Percentiles rank a stretch among this genome's conserved stretches.
phyloP scores from a whole-genome alignment of 2,888 invertebrate genomes.

The Endomychus coccineus region DNA sequence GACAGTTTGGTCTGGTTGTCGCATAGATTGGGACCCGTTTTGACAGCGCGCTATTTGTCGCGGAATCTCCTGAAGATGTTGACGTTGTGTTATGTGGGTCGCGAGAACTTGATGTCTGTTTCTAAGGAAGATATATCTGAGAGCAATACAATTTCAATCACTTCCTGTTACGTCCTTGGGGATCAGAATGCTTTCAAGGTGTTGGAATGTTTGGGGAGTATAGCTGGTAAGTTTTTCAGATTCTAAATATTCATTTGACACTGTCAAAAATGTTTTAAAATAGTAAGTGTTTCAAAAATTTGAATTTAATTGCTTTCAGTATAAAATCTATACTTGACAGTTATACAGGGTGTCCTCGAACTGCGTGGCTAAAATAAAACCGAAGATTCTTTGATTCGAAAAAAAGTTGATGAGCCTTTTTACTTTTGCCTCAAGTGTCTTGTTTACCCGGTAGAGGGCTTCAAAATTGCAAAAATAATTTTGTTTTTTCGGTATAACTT shows the following conservation, averaged over 20 bases:
- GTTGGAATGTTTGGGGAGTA: slow-evolving; percentile 82
- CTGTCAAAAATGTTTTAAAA: background rate
- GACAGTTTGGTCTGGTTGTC: slow-evolving; percentile 89
- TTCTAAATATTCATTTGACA: no score
- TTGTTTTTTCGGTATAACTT: no score
- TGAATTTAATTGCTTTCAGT: no score
- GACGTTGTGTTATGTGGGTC: slow-evolving; percentile 85
- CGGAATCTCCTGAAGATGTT: slow-evolving; percentile 90
- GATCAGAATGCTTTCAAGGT: slow-evolving; percentile 81
- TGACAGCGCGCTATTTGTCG: slow-evolving; percentile 85
- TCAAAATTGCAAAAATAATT: no score
- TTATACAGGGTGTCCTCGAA: no score
- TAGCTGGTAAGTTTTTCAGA: slow-evolving; percentile 58
- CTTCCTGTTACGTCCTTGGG: slow-evolving; percentile 60
- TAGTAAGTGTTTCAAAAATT: no score
- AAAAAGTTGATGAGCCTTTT: no score
- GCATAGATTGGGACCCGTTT: slow-evolving; percentile 86
- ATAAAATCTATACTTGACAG: no score
- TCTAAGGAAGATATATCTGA: slow-evolving; percentile 31
- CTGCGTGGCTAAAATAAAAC: no score
- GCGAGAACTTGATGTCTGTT: slow-evolving; percentile 59
- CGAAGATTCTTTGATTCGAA: no score
- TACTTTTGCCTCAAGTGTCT: no score
- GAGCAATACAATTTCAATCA: slow-evolving; percentile 52
- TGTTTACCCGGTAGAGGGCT: no score